Percentiles rank a stretch among this genome's conserved stretches.
Conservation (phyloP, 1,140 invertebrate species). For the Drosophila navojoa region DNA sequence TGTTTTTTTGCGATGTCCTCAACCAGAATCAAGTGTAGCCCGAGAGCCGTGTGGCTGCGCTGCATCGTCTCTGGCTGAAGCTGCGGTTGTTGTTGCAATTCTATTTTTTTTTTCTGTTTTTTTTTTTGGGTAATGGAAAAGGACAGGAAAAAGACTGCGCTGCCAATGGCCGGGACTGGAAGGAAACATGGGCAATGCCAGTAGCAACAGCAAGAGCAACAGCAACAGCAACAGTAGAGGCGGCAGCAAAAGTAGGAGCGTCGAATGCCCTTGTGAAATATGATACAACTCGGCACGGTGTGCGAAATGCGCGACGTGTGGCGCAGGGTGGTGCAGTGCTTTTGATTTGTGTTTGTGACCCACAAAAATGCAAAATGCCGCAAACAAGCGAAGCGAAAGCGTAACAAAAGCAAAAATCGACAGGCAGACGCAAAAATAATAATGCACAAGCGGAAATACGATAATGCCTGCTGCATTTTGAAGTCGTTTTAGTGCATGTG, state of each 20-base stretch:
- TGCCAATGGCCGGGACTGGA: slow-evolving; percentile 3
- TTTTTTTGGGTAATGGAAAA: slow-evolving; percentile 41
- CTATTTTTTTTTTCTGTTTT: too few species aligned
- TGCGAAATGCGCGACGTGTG: too few species aligned
- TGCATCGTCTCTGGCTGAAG: slow-evolving; percentile 1
- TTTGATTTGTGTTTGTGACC: slow-evolving; percentile 80
- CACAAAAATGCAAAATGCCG: slow-evolving; percentile 66
- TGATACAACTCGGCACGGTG: slow-evolving; percentile 63
- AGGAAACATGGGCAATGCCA: slow-evolving; percentile 5
- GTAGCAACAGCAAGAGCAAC: neutral
- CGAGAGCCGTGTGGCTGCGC: neutral
- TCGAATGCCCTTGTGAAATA: slow-evolving; percentile 74
- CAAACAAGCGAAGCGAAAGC: slow-evolving; percentile 60
- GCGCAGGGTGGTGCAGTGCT: slow-evolving; percentile 57
- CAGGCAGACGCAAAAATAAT: slow-evolving; percentile 50
- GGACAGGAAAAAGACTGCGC: slow-evolving; percentile 20
- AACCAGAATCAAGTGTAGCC: slow-evolving; percentile 19
- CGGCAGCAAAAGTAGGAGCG: neutral
- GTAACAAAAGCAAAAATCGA: slow-evolving; percentile 57
- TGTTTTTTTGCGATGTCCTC: slow-evolving; percentile 49
- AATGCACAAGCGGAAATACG: slow-evolving; percentile 58
- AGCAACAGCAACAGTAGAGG: neutral
- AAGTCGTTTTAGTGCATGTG: slow-evolving; percentile 20
- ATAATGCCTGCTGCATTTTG: slow-evolving; percentile 50
- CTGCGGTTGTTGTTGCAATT: slow-evolving; percentile 21